Percentiles rank a stretch among this genome's conserved stretches.
Evolutionary conservation across 2,797 vertebrate genomes (phyloP).

Genomic region (Pseudochromis fuscus): DNA sequence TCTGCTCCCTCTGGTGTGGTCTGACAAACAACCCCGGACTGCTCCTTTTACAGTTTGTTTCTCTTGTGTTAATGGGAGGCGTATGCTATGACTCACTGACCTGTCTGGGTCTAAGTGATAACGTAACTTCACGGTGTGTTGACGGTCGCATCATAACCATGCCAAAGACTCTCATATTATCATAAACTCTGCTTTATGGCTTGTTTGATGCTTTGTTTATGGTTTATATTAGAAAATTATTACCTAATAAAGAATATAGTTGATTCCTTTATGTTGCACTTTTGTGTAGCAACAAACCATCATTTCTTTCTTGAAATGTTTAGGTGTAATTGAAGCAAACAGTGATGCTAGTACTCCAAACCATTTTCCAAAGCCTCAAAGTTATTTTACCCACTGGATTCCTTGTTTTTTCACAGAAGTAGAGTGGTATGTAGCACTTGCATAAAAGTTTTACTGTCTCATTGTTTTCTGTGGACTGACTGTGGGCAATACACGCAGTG

Average conservation of each 20-base stretch:
- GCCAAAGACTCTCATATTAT: slow-evolving; percentile 27
- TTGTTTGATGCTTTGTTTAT: slow-evolving; percentile 10
- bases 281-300: slow-evolving; percentile 13
- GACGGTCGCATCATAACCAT: slow-evolving; percentile 36
- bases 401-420: slow-evolving; percentile 49
- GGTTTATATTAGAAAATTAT: slow-evolving; percentile 23
- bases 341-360: slow-evolving; percentile 51
- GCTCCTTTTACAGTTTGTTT: slow-evolving; percentile 35
- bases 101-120: slow-evolving; percentile 44
- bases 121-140: slow-evolving; percentile 16
- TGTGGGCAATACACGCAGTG: slow-evolving; percentile 33
- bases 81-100: slow-evolving; percentile 50
- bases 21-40: slow-evolving; percentile 53
- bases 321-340: slow-evolving; percentile 44
- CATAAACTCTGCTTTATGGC: slow-evolving; percentile 8
- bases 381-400: slow-evolving; percentile 62
- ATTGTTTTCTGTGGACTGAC: slow-evolving; percentile 32
- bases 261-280: slow-evolving; percentile 30
- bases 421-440: slow-evolving; percentile 44
- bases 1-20: slow-evolving; percentile 52
- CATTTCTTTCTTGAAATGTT: slow-evolving; percentile 26
- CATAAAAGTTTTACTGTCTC: slow-evolving; percentile 42
- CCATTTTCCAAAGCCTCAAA: slow-evolving; percentile 67
- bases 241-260: slow-evolving; percentile 23
- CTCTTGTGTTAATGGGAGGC: slow-evolving; percentile 28